Percentiles rank a stretch among this genome's conserved stretches.
Evolutionary conservation across 2,888 invertebrate species (phyloP).

Genomic region (Drosophila flavopinicola): DNA sequence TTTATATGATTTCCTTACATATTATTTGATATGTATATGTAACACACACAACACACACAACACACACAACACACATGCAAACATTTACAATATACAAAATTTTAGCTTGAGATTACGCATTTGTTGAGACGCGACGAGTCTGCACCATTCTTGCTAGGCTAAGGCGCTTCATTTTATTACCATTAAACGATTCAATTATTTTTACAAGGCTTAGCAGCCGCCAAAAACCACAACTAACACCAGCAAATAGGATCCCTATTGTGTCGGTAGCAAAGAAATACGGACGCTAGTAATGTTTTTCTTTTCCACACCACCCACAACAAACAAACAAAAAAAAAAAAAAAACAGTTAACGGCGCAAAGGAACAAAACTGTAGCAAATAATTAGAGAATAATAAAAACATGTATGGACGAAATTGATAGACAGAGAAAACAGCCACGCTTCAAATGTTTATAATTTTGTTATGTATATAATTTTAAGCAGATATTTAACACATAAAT

Average conservation of each 20-base stretch:
- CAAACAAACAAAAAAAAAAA: too few relatives aligned
- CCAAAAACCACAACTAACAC: constrained; percentile 9
- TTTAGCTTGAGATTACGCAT: constrained; percentile 67
- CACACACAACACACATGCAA: constrained; percentile 24
- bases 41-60: constrained; percentile 4
- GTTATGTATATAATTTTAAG: constrained; percentile 79
- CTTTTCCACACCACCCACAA: constrained; percentile 15
- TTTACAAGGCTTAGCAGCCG: constrained; percentile 22
- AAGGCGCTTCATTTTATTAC: constrained; percentile 32
- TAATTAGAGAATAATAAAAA: constrained; percentile 60
- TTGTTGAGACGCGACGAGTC: constrained; percentile 43
- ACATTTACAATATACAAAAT: constrained; percentile 36
- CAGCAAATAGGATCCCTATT: neutral
- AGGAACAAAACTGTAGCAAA: constrained; percentile 61
- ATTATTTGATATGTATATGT: constrained; percentile 36
- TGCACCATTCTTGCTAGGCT: constrained; percentile 47
- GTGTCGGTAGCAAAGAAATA: neutral
- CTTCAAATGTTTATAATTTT: constrained; percentile 78
- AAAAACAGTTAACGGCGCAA: constrained; percentile 34
- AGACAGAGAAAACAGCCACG: constrained; percentile 61
- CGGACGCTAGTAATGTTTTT: constrained; percentile 20
- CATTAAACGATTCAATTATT: constrained; percentile 31
- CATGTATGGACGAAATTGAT: constrained; percentile 63
- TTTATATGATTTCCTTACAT: constrained; percentile 60
- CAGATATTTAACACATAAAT: constrained; percentile 64